phyloP scores from a whole-genome alignment of 2,888 invertebrate species.

The Drosophila glabriapex region DNA sequence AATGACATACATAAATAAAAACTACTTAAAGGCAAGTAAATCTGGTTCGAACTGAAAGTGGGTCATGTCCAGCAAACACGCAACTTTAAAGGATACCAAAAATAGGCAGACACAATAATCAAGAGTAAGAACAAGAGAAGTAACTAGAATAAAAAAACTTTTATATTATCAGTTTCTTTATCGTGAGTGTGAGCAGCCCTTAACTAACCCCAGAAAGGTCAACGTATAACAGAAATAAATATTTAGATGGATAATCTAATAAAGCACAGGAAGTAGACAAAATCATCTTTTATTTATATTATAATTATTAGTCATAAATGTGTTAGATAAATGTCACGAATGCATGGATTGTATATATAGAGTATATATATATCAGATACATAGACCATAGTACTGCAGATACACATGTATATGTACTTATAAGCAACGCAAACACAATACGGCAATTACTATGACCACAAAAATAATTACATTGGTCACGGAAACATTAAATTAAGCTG shows the following conservation, averaged over 20 bases:
- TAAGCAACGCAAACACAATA: conserved; percentile 26
- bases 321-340: neutral
- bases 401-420: conserved; percentile 5
- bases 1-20: conserved; percentile 41
- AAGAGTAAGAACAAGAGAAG: neutral
- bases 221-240: neutral
- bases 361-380: conserved; percentile 22
- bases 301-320: conserved; percentile 33
- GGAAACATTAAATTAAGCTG: conserved; percentile 79
- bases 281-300: conserved; percentile 41
- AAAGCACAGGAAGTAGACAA: conserved; percentile 14
- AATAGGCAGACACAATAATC: conserved; percentile 2
- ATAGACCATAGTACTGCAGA: conserved; percentile 10
- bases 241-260: neutral
- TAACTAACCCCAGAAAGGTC: neutral
- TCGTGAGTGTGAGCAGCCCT: neutral
- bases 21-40: conserved; percentile 18
- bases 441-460: conserved; percentile 45
- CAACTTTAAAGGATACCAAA: conserved; percentile 31
- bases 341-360: neutral
- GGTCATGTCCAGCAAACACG: conserved; percentile 32
- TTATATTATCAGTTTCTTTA: neutral
- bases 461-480: conserved; percentile 79
- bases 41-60: conserved; percentile 15
- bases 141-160: neutral